phyloP scores from a whole-genome alignment of 2,888 invertebrate species.

The Eudemis profundana region DNA sequence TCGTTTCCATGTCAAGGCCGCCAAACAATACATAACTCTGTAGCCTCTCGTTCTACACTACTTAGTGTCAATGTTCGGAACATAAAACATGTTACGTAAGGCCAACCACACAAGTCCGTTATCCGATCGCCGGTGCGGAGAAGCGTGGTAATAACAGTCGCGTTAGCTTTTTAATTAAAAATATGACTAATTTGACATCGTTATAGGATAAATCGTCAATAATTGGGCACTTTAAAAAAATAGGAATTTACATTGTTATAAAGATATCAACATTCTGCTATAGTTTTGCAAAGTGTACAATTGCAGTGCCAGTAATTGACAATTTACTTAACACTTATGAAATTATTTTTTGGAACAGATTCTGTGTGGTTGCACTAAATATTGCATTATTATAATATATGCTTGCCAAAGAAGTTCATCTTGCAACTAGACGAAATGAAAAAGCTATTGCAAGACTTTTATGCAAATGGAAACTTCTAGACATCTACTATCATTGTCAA shows the following conservation, averaged over 20 bases:
- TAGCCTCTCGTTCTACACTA: slow-evolving; percentile 62
- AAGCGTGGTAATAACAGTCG: slow-evolving; percentile 21
- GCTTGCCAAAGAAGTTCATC: neutral
- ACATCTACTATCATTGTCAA: neutral
- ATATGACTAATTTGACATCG: neutral
- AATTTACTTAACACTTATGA: too few species aligned
- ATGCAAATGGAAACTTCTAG: neutral
- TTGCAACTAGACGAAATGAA: neutral
- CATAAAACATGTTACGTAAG: slow-evolving; percentile 43
- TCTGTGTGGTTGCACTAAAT: neutral
- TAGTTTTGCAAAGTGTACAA: too few species aligned
- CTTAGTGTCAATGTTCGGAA: slow-evolving; percentile 57
- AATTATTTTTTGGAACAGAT: neutral
- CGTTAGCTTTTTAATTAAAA: slow-evolving; percentile 23
- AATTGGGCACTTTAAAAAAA: neutral
- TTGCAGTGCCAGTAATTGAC: too few species aligned
- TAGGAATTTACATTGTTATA: too few species aligned
- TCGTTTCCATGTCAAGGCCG: slow-evolving; percentile 77
- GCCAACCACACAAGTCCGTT: slow-evolving; percentile 36
- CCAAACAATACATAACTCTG: slow-evolving; percentile 67
- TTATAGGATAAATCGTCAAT: neutral
- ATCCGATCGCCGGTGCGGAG: slow-evolving; percentile 37
- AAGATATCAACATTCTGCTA: too few species aligned
- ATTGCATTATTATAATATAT: neutral
- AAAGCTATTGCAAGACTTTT: neutral